Evolutionary conservation across 2,797 vertebrate species (phyloP).

Genomic region (Brachyrhaphis roseni): DNA sequence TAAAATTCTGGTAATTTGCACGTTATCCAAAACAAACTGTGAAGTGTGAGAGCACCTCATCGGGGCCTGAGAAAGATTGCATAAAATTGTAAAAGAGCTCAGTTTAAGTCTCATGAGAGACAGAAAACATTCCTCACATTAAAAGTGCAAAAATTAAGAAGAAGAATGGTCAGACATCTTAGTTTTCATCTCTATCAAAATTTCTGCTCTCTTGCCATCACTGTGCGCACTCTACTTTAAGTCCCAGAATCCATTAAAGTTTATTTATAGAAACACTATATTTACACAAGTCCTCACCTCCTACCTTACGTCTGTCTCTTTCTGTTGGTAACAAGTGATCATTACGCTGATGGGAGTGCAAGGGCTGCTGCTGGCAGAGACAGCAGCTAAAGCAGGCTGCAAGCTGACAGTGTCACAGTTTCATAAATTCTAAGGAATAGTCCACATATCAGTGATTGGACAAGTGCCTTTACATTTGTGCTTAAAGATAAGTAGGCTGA

Average conservation of each 20-base stretch:
- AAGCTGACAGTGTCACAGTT: conserved; percentile 32
- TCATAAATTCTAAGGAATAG: conserved; percentile 34
- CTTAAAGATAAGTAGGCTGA: conserved; percentile 5
- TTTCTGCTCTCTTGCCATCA: background rate
- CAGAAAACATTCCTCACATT: conserved; percentile 26
- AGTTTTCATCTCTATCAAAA: background rate
- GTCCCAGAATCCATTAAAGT: conserved; percentile 40
- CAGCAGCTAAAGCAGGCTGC: conserved; percentile 32
- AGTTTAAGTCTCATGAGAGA: conserved; percentile 28
- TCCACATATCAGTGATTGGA: conserved; percentile 26
- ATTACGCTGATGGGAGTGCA: conserved; percentile 17
- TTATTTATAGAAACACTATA: conserved; percentile 67
- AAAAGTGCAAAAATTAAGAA: conserved; percentile 10
- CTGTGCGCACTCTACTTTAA: conserved; percentile 21
- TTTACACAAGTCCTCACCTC: conserved; percentile 49
- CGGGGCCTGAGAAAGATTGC: conserved; percentile 20
- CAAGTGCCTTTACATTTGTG: background rate
- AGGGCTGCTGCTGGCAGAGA: conserved; percentile 25
- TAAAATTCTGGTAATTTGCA: conserved; percentile 9
- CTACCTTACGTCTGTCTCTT: conserved; percentile 38
- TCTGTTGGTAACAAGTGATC: conserved; percentile 44
- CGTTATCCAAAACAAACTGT: background rate
- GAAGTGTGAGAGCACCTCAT: conserved; percentile 14
- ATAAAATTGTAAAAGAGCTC: conserved; percentile 20
- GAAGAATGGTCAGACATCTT: conserved; percentile 10